These are phyloP conservation scores for Catonia carolina DNA, from an alignment of 2,888 invertebrate species.

Conservation along the genomic window DNA sequence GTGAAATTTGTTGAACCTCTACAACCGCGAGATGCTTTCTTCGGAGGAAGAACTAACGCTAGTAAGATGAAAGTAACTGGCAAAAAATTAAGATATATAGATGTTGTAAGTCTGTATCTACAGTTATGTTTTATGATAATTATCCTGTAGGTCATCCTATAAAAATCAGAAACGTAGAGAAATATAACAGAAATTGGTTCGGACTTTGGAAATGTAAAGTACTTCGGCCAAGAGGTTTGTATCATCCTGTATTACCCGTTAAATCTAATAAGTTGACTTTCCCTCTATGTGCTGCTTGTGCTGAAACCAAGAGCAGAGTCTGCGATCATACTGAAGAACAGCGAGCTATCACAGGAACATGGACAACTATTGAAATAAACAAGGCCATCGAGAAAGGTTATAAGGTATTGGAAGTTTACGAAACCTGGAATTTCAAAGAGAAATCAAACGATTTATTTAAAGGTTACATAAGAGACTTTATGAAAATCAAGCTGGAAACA, in stretches of 20 bases:
- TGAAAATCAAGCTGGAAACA: too few relatives aligned
- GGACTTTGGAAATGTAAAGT: too few relatives aligned
- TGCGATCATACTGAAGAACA: constrained; percentile 22
- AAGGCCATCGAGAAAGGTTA: too few relatives aligned
- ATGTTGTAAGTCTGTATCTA: constrained; percentile 30
- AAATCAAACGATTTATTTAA: too few relatives aligned
- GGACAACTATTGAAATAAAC: too few relatives aligned
- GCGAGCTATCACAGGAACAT: too few relatives aligned
- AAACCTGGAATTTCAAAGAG: too few relatives aligned
- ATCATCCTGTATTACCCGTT: constrained; percentile 11
- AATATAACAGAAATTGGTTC: too few relatives aligned
- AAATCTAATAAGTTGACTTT: constrained; percentile 20
- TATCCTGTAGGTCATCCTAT: constrained; percentile 32
- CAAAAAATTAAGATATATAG: constrained; percentile 32
- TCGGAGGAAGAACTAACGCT: constrained; percentile 32
- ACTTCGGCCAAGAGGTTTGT: constrained; percentile 25
- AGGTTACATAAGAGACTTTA: too few relatives aligned
- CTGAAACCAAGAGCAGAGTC: too few relatives aligned
- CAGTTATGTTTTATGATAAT: constrained; percentile 30
- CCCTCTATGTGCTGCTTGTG: constrained; percentile 18
- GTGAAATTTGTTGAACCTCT: constrained; percentile 21
- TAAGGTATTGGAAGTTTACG: too few relatives aligned
- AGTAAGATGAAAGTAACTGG: constrained; percentile 27
- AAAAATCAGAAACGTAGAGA: constrained; percentile 25
- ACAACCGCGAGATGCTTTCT: constrained; percentile 31